Evolutionary conservation across 2,888 invertebrate genomes (phyloP), one percentile per base, ranked within the genome.

Genomic region (Lasius platythorax): DNA sequence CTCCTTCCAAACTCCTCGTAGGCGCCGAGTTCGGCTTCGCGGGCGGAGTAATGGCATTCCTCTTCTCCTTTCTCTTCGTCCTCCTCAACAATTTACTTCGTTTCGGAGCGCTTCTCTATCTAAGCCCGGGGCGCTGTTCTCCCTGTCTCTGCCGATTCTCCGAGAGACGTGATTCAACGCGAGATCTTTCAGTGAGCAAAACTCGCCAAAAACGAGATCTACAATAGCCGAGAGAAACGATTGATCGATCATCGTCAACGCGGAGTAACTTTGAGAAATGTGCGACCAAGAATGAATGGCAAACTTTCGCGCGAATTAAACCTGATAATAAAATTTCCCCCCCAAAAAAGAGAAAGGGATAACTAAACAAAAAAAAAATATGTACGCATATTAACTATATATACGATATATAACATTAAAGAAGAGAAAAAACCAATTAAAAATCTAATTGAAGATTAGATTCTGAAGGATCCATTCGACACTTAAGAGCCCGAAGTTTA

Each of bases 31-130:
- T 83, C 83, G 85, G 78, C 74, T 82, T 84, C 86, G 75, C 79
- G 84, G 89, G 74, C 83, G 86, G 85, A 85, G 89, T 91, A 92
- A 90, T 91, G 91, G 88, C 86, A 91, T 89, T 87, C 87, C 88
- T 88, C 87, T 87, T 85, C 81, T 91, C 82, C 85, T 86, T 87
- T 83, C 85, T 83, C 86, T 82, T 66, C 74, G 37, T 83, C 84
- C 75, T 66, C 66, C 87, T 83, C 84, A 63, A 87, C 88, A 85
- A 90, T 91, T 90, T 90, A 90, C 88, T 91, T 85, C 87, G 73
- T 85, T 90, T 83, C 82, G 64, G 58, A 79, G 76, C 73, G 83
- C 87, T 79, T 79, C 83, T 84, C 68, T 53, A 64, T 68, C 81
- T 56, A 40, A 66, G 76, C 87, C 81, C 83, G 43, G 18, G 75